Conservation (phyloP, 2,113 vertebrate species). For the Nycticebus coucang region DNA sequence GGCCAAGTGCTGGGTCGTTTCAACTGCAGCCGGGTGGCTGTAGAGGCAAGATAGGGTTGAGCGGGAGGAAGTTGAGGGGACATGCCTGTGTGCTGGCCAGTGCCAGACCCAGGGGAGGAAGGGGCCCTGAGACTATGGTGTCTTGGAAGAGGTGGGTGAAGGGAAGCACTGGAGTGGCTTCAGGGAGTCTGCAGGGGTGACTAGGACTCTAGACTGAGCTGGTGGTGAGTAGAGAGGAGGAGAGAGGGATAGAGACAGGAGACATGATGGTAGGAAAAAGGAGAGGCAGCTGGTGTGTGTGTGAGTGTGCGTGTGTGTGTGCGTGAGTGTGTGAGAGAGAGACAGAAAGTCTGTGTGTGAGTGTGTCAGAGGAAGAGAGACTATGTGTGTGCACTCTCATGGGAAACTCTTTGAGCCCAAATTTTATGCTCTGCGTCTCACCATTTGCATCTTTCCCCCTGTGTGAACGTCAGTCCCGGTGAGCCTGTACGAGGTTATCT, state of each 20-base stretch:
- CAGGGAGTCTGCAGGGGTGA: background rate
- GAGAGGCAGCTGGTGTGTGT: background rate
- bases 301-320: background rate
- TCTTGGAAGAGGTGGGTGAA: background rate
- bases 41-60: slow-evolving; percentile 62
- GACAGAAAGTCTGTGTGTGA: background rate
- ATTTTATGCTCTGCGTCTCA: background rate
- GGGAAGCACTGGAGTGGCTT: background rate
- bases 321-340: background rate
- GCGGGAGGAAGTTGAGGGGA: slow-evolving; percentile 42
- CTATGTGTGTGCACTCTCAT: background rate
- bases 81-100: background rate
- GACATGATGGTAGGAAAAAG: too few species aligned
- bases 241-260: background rate
- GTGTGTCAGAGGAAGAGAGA: background rate
- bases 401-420: background rate
- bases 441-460: background rate
- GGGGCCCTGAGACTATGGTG: background rate
- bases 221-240: background rate
- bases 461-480: background rate
- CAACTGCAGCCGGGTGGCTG: slow-evolving; percentile 50
- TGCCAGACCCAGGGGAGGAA: background rate
- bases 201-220: background rate
- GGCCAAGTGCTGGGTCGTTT: slow-evolving; percentile 77
- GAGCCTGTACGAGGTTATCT: background rate